These are phyloP conservation scores for Acanthiza pusilla DNA, from an alignment of 2,797 vertebrate genomes.

Conservation along the genomic window DNA sequence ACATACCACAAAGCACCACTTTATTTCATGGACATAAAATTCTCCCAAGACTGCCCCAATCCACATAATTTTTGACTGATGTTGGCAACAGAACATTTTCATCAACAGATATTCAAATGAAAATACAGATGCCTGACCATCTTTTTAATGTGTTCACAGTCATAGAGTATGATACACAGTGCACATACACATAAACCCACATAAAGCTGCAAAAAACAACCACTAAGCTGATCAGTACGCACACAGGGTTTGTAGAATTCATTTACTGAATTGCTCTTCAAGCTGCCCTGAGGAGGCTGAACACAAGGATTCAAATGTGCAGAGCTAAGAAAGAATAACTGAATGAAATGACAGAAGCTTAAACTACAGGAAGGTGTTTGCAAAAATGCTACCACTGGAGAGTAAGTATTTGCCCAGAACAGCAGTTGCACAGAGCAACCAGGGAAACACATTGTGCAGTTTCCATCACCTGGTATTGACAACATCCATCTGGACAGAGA, in stretches of 20 bases:
- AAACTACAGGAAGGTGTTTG: neutral
- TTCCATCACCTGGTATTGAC: neutral
- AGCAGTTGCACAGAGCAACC: neutral
- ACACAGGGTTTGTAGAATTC: neutral
- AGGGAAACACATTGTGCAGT: rapidly evolving
- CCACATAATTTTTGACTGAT: neutral
- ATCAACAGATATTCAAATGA: neutral
- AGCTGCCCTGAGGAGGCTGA: neutral
- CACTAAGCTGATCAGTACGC: neutral
- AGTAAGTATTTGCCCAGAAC: neutral
- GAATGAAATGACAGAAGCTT: neutral
- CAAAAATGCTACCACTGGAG: neutral
- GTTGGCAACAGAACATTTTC: neutral
- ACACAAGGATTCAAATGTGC: rapidly evolving
- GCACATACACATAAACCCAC: neutral
- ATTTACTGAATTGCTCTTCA: neutral
- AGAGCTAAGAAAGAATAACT: neutral
- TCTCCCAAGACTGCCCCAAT: neutral
- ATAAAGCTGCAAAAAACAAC: neutral
- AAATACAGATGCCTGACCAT: neutral
- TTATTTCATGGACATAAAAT: neutral
- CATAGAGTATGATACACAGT: neutral
- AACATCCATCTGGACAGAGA: neutral
- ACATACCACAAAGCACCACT: neutral
- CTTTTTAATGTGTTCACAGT: neutral